Base-by-base conservation (phyloP, 2,888 invertebrate genomes). In the Volucella inanis region DNA sequence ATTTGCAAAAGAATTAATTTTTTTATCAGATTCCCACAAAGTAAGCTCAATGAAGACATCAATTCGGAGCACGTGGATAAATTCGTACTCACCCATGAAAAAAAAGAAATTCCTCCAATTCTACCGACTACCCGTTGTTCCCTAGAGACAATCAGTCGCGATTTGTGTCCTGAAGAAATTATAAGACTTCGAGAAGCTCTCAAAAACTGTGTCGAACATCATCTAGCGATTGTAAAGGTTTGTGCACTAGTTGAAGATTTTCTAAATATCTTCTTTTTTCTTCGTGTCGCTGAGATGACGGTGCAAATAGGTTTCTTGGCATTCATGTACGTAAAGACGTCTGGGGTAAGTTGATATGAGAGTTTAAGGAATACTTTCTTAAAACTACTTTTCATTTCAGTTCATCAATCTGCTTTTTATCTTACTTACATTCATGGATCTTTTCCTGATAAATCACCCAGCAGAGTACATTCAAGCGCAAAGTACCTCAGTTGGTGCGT, bases 201-300 rank as follows among this genome's bases (percentile, higher is more conserved):
- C 6, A 87, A 80, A 14, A 83, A 87, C 50, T 88, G 89, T 55
- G 75, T 89, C 2, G n/a, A 70, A 43, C 89, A 88, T 31, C 89
- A 90, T 77, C 87, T 88, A 38, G 62, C 76, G 38, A 79, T 90
- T 15, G 54, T 89, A 38, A 75, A 80, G 49, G 87, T 88, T 45
- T 88, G 88, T 62, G 43, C 67, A 22, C 72, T 82, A 39, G 80
- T 90, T 38, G 68, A 85, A 15, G 59, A 72, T 0, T 76, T 74
- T 43, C 72, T 65, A 22, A 75, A 67, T 14, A 62, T 71, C 10
- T 76, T 80, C 31, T 71, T 70, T 0, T 11, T 84, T 47, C 54
- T 79, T 9, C 70, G 82, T 10, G 54, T 77, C 8, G 12, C 47
- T 6, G 72, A 72, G 52, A 38, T 72, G 1, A 62, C 61, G 6